These are phyloP conservation scores for Chaenodraco wilsoni DNA, from an alignment of 2,797 vertebrate genomes.

Conservation along the genomic window DNA sequence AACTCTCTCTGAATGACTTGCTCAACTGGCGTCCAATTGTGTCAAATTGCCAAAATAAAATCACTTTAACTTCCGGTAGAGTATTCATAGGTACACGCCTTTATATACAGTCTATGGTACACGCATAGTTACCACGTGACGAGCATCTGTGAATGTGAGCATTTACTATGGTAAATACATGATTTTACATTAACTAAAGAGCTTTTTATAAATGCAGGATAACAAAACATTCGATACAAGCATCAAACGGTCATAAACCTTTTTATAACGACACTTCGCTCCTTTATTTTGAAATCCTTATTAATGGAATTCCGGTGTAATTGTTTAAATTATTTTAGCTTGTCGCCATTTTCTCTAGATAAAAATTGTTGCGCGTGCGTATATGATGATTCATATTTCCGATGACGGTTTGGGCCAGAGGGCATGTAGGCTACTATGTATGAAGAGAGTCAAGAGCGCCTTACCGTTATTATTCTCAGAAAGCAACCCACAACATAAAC, in stretches of 20 bases:
- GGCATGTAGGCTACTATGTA: too few species aligned
- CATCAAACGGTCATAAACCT: accelerated
- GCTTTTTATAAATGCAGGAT: accelerated
- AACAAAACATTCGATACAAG: accelerated
- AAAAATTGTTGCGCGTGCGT: constrained; percentile 70
- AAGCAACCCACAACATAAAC: not conserved
- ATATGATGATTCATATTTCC: constrained; percentile 51
- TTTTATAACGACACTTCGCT: accelerated
- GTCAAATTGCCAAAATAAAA: accelerated
- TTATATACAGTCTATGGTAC: too few species aligned
- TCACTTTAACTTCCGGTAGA: constrained; percentile 24
- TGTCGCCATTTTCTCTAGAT: not conserved
- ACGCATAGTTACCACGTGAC: accelerated
- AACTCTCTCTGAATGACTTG: constrained; percentile 64
- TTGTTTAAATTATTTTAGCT: not conserved
- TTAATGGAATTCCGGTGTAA: not conserved
- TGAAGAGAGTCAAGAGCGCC: not conserved
- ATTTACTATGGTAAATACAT: accelerated
- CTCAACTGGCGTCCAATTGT: not conserved
- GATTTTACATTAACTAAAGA: accelerated
- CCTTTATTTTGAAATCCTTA: constrained; percentile 38
- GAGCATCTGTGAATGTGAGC: accelerated
- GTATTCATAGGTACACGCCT: not conserved
- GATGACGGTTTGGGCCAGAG: constrained; percentile 5
- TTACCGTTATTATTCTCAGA: constrained; percentile 51